Base-by-base conservation (phyloP, 2,797 vertebrate species). In the Basileuterus tristriatus region DNA sequence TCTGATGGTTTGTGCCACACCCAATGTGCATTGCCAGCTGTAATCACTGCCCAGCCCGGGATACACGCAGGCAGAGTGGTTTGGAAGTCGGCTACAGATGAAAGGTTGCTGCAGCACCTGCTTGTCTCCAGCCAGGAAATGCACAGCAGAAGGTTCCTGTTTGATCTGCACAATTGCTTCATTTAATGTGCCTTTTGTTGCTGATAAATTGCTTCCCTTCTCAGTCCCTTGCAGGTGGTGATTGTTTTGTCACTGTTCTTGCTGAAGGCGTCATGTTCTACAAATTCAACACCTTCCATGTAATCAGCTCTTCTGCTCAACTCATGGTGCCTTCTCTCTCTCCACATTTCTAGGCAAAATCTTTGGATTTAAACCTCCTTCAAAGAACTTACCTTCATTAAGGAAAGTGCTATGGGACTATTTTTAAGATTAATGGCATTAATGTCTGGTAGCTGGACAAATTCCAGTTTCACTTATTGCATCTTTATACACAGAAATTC, bases 331-430 rank as follows among this genome's bases (percentile, higher is more conserved):
- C 30, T 74, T 70, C 47, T 69, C 29, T 69, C 29, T 74, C 85
- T 69, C 75, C 70, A 69, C 13, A n/a, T 55, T 87, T 87, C 59
- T 59, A 80, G 69, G 21, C 43, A 87, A 83, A 84, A 64, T n/a
- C 49, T 74, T 80, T 64, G 43, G 17, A 17, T 65, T 90, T 87
- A 75, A 85, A 75, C 15, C 53, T 58, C 27, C 24, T 85, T 90
- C 78, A 71, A 71, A 90, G 44, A 87, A 77, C 5, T 85, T 78
- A 62, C 20, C 60, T 89, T 75, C 53, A 75, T 85, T 92, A 85
- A 53, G 64, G 18, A 83, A 92, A 78, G 49, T 58, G 56, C 58
- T 70, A 3, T 30, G 22, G 43, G 56, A 74, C 34, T 77, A 63
- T 19, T 88, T 76, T 69, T 49, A 70, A 87, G 80, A 79, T 75